phyloP scores from a whole-genome alignment of 1,140 invertebrate genomes.

The Drosophila ironensis region DNA sequence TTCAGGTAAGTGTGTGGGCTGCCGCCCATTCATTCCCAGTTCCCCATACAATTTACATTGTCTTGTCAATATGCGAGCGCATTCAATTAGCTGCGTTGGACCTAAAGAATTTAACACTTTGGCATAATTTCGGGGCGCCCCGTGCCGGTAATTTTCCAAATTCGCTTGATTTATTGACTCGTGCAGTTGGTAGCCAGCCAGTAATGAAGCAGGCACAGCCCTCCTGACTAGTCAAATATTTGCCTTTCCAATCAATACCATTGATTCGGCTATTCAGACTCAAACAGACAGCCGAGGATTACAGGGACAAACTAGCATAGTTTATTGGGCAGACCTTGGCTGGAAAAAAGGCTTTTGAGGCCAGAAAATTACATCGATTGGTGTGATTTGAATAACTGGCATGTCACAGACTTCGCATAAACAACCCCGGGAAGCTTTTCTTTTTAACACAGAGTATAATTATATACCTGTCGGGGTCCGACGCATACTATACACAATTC shows the following conservation, averaged over 20 bases:
- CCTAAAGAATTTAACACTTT: background rate
- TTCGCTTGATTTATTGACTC: constrained; percentile 18
- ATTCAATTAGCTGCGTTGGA: background rate
- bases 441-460: background rate
- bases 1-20: background rate
- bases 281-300: constrained; percentile 1
- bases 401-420: constrained; percentile 8
- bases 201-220: constrained; percentile 28
- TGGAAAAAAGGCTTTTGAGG: constrained; percentile 9
- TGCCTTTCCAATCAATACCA: constrained; percentile 32
- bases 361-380: constrained; percentile 34
- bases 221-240: constrained; percentile 20
- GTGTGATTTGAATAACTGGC: constrained; percentile 34
- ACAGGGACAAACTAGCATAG: background rate
- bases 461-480: constrained; percentile 4
- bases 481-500: too few species aligned
- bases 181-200: background rate
- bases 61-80: background rate
- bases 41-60: too few species aligned
- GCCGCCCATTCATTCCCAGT: too few species aligned
- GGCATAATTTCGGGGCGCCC: background rate
- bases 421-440: constrained; percentile 24
- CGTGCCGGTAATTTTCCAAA: background rate
- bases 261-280: constrained; percentile 20
- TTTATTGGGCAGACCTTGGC: constrained; percentile 4